Base-by-base conservation (phyloP, 2,113 vertebrate genomes). In the Myxocyprinus asiaticus region DNA sequence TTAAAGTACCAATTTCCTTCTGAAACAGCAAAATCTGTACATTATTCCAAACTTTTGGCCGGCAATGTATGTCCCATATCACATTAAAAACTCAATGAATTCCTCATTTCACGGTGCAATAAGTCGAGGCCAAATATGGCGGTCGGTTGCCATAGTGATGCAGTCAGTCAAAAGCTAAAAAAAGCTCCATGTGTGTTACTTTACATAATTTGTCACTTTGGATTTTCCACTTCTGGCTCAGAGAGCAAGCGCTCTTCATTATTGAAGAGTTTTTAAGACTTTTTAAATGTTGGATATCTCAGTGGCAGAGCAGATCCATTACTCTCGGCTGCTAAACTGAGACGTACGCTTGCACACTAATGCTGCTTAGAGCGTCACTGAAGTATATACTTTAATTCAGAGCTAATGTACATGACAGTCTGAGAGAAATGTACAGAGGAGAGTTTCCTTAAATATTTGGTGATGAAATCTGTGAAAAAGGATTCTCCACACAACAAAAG, bases 171-270 rank as follows among this genome's bases (percentile, higher is more conserved):
- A 81, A 33, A 86, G 80, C 87, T 89, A 90, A 86, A 89, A 90
- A 89, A 87, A 88, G 86, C 75, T 66, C 9, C 80, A 76, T 67
- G 76, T 85, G 81, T 83, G 81, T 86, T 89, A 87, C 74, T 89
- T 90, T 88, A 86, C 89, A 89, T 91, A 88, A 91, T 89, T 87
- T 88, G 88, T 88, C 88, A 88, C 84, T 88, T 86, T 81, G 77
- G 84, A 85, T 90, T 90, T 89, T 88, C 80, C 85, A 80, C 80
- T 79, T 43, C 69, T 67, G 59, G 82, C 81, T 79, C 82, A 10
- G 72, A 68, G 71, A 69, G 72, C 58, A 6, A 48, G 15, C 61
- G 4, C 12, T 42, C 43, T 74, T 42, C 63, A 78, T 83, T 84
- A 79, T 66, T 82, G 44, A 84, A 73, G 45, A 70, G 5, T 67